phyloP scores from a whole-genome alignment of 1,140 invertebrate genomes.

The Sarcophaga bullata region DNA sequence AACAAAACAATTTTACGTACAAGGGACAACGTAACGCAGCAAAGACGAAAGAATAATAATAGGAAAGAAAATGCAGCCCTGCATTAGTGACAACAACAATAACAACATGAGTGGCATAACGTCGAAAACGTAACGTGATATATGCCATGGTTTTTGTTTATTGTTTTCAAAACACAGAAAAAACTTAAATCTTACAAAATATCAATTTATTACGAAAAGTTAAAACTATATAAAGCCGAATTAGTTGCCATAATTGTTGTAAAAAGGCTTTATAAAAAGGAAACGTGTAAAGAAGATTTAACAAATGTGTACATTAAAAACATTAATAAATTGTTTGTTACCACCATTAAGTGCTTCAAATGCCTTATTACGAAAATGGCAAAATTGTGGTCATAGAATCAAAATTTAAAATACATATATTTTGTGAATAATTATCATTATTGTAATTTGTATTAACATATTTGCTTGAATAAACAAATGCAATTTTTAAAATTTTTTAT shows the following conservation, averaged over 20 bases:
- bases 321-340: neutral
- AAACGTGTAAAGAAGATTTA: slow-evolving; percentile 3
- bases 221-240: slow-evolving; percentile 19
- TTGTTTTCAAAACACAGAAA: neutral
- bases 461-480: slow-evolving; percentile 22
- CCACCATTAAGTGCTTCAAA: neutral
- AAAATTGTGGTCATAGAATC: slow-evolving; percentile 35
- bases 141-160: slow-evolving; percentile 30
- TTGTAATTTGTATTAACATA: slow-evolving; percentile 11
- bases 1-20: neutral
- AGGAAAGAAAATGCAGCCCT: slow-evolving; percentile 22
- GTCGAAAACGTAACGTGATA: slow-evolving; percentile 26
- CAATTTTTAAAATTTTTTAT: slow-evolving; percentile 20
- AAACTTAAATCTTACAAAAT: neutral
- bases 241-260: neutral
- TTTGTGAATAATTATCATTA: neutral
- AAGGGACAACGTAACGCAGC: neutral
- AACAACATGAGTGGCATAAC: neutral
- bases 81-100: neutral
- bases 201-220: neutral
- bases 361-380: slow-evolving; percentile 24
- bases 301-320: slow-evolving; percentile 30
- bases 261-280: neutral
- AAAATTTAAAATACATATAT: slow-evolving; percentile 14
- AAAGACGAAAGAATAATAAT: neutral